Percentiles rank a stretch among this genome's conserved stretches.
Conservation (phyloP, 2,113 vertebrate genomes). For the Oceanites oceanicus region DNA sequence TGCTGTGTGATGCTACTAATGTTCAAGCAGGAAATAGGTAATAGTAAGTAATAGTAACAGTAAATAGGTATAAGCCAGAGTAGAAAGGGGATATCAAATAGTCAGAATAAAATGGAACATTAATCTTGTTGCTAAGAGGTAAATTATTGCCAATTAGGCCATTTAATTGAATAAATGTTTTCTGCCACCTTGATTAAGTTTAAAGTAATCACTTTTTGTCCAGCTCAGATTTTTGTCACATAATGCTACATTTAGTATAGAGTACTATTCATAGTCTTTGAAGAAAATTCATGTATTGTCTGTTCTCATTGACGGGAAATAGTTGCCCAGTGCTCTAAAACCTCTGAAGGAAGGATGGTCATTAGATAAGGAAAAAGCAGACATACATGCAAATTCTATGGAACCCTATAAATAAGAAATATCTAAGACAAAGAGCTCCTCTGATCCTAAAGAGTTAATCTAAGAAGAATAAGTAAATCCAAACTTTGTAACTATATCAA, state of each 20-base stretch:
- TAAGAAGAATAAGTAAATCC: background rate
- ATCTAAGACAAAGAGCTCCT: background rate
- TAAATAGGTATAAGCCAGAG: background rate
- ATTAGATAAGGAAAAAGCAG: background rate
- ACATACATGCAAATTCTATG: background rate
- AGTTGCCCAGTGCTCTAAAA: background rate
- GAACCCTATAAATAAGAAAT: background rate
- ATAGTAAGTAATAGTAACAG: background rate
- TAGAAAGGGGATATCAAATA: background rate
- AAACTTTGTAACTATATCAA: background rate
- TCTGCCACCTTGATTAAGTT: background rate
- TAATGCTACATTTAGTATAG: background rate
- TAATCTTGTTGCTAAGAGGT: background rate
- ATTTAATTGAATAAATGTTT: background rate
- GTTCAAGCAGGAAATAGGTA: background rate
- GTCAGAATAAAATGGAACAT: background rate
- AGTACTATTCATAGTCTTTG: background rate
- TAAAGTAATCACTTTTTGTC: background rate
- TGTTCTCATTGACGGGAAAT: background rate
- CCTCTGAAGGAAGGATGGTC: background rate
- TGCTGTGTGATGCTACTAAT: background rate
- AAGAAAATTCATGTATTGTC: background rate
- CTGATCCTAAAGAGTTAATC: background rate
- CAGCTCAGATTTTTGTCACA: background rate
- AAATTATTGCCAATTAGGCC: background rate